A percentile compares a stretch with the other conserved stretches of the same genome.
Conservation (phyloP, 2,113 vertebrate species). For the Brachyhypopomus gauderio region DNA sequence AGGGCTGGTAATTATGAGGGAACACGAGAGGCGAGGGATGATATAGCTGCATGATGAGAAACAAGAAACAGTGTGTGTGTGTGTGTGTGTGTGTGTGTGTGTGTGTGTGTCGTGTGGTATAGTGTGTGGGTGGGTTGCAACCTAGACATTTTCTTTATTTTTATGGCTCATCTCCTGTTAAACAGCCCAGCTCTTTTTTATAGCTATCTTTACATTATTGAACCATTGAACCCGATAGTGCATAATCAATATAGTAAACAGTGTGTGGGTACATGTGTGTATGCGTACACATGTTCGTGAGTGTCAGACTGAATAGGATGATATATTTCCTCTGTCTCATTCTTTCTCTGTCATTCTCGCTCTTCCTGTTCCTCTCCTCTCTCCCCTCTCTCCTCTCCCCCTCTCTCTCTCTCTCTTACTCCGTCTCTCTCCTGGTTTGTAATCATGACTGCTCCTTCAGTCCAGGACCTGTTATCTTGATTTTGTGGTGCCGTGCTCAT, state of each 20-base stretch:
- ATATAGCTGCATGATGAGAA: background rate
- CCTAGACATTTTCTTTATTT: constrained; percentile 38
- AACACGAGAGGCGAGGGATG: background rate
- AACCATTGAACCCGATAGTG: constrained; percentile 60
- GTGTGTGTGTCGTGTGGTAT: constrained; percentile 11
- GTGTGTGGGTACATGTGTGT: constrained; percentile 23
- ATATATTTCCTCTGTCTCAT: constrained; percentile 41
- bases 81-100: constrained; percentile 12
- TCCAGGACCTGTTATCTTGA: background rate
- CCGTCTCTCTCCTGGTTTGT: background rate
- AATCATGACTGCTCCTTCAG: background rate
- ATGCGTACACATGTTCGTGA: constrained; percentile 13
- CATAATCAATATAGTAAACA: constrained; percentile 55
- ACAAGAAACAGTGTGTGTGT: background rate
- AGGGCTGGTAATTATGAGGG: background rate
- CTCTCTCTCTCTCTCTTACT: constrained; percentile 6
- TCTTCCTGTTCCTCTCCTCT: background rate
- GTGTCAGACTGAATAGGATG: background rate
- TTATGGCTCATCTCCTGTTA: background rate
- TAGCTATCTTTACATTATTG: constrained; percentile 52
- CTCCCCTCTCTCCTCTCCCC: background rate
- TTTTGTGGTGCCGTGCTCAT: background rate
- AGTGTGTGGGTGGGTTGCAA: constrained; percentile 38
- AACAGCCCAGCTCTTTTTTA: constrained; percentile 40
- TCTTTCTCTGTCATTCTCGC: constrained; percentile 49